Evolutionary conservation across 2,113 vertebrate species (phyloP), one percentile per base, ranked within the genome.

Genomic region (Meleagris gallopavo): DNA sequence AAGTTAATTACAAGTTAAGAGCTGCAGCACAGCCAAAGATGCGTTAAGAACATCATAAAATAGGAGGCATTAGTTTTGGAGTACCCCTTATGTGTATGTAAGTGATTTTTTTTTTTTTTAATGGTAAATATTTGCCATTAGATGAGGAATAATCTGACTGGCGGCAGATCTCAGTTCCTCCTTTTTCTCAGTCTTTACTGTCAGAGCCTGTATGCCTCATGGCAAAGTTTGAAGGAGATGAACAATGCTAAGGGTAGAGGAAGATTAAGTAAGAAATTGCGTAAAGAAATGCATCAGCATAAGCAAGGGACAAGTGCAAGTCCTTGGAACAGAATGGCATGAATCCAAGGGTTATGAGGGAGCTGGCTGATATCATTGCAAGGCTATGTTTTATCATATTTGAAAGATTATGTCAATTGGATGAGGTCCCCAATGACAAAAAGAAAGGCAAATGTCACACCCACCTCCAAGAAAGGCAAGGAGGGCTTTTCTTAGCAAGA

Each of bases 291-390:
- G 43, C 70, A 84, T 78, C 46, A 84, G 70, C 34, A 1, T 60
- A 46, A 84, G 52, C 61, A 46, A 43, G 61, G 34, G 50, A 84
- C 0, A 0, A 67, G 61, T 67, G 21, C 64, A 52, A 84, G 89
- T 92, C 93, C 93, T 91, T 89, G 89, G 43, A 82, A 41, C 48
- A 55, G 64, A 36, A 52, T 89, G 89, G 87, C 81, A 21, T 7
- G 25, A 52, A 57, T 89, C 87, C 91, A 95, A 57, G 38, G 20
- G 57, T 60, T 82, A 41, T 9, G 46, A 89, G 48, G 48, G 52
- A 89, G 77, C 57, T 82, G 65, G 14, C 18, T 86, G 65, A 40
- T 89, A 78, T 65, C 70, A 72, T 25, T 91, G 61, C 81, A 94
- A 92, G 84, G 87, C 70, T 46, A 86, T 0, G 2, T 8, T 77